Percentiles rank a stretch among this genome's conserved stretches.
Evolutionary conservation across 1,140 invertebrate genomes (phyloP).

Genomic region (Neodiprion virginianus): DNA sequence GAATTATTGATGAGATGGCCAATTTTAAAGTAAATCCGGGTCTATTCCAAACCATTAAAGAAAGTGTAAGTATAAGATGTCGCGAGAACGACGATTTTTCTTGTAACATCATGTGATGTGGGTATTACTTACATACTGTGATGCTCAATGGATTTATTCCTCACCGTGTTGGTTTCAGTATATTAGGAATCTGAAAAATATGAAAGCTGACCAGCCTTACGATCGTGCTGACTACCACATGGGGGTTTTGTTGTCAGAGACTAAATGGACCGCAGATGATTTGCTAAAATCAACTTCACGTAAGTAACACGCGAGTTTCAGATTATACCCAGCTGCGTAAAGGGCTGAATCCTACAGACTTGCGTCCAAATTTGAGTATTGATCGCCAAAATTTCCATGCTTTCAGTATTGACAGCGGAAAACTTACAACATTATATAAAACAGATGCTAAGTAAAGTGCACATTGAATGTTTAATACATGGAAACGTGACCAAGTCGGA

Average conservation of each 20-base stretch:
- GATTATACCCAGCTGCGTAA: slow-evolving; percentile 4
- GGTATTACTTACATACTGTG: too few relatives aligned
- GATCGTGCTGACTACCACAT: slow-evolving; percentile 93
- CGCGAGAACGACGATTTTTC: background rate
- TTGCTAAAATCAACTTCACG: slow-evolving; percentile 79
- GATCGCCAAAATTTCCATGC: slow-evolving; percentile 7
- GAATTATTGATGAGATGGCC: slow-evolving; percentile 85
- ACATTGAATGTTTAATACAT: slow-evolving; percentile 85
- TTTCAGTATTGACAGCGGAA: slow-evolving; percentile 76
- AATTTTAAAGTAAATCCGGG: slow-evolving; percentile 83
- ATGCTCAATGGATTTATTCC: too few relatives aligned
- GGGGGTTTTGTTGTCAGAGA: slow-evolving; percentile 81
- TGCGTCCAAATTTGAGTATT: background rate
- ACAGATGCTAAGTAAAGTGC: slow-evolving; percentile 78
- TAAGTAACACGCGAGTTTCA: slow-evolving; percentile 53
- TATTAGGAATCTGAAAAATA: slow-evolving; percentile 79
- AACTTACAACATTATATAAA: slow-evolving; percentile 77
- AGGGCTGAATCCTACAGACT: background rate
- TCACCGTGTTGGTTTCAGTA: slow-evolving; percentile 62
- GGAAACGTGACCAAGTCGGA: slow-evolving; percentile 78
- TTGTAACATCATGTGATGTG: slow-evolving; percentile 15
- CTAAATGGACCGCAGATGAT: slow-evolving; percentile 89
- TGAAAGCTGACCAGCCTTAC: slow-evolving; percentile 90
- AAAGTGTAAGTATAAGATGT: slow-evolving; percentile 67
- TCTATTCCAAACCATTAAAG: slow-evolving; percentile 90